phyloP scores from a whole-genome alignment of 2,888 invertebrate species.

The Lamellibrachia satsuma region DNA sequence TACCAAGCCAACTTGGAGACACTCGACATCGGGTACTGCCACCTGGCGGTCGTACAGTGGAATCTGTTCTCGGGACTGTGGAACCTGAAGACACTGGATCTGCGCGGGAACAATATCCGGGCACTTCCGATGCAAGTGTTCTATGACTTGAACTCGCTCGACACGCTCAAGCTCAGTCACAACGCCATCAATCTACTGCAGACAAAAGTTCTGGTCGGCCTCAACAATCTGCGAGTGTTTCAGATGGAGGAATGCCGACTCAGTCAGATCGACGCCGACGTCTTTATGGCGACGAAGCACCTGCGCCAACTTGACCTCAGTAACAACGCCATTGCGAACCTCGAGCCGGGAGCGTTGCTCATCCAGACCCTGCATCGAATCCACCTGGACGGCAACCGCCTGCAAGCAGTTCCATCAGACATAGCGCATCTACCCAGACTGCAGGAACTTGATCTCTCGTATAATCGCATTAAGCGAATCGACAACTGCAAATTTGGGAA shows the following conservation, averaged over 20 bases:
- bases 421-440: slow-evolving; percentile 51
- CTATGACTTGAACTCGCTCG: slow-evolving; percentile 37
- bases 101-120: slow-evolving; percentile 41
- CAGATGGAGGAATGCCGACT: slow-evolving; percentile 39
- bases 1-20: slow-evolving; percentile 37
- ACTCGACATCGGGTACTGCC: slow-evolving; percentile 43
- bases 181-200: slow-evolving; percentile 39
- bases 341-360: slow-evolving; percentile 36
- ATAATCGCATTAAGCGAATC: slow-evolving; percentile 40
- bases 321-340: slow-evolving; percentile 37
- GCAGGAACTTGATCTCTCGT: slow-evolving; percentile 50
- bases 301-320: slow-evolving; percentile 36
- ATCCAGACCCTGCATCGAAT: slow-evolving; percentile 39
- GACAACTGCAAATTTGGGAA: slow-evolving; percentile 37
- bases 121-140: slow-evolving; percentile 37
- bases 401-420: slow-evolving; percentile 48
- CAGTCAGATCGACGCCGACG: slow-evolving; percentile 34
- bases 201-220: slow-evolving; percentile 36
- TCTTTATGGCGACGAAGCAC: slow-evolving; percentile 33
- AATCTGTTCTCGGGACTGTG: slow-evolving; percentile 39
- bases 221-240: slow-evolving; percentile 36
- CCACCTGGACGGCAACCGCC: slow-evolving; percentile 40
- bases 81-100: slow-evolving; percentile 41
- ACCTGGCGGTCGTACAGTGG: slow-evolving; percentile 34
- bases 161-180: slow-evolving; percentile 38